A percentile compares a stretch with the other conserved stretches of the same genome.
Conservation (phyloP, 2,113 vertebrate species). For the Furnarius figulus region DNA sequence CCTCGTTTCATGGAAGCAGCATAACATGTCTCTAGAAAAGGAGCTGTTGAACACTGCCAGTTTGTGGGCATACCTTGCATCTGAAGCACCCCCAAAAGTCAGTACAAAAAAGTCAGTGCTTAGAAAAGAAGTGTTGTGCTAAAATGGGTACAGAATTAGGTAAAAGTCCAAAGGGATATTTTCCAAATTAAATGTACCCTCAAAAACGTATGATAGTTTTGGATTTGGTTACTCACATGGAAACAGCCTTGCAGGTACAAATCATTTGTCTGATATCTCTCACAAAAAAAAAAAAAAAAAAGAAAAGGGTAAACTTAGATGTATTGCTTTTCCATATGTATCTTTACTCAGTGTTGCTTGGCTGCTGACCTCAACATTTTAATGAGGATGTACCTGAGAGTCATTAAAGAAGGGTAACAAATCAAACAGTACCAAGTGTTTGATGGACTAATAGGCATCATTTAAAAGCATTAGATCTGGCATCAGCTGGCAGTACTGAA, state of each 20-base stretch:
- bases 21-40: not conserved
- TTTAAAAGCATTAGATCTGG: not conserved
- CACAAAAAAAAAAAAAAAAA: rapidly evolving
- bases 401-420: not conserved
- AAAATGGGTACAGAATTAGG: not conserved
- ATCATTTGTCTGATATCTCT: not conserved
- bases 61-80: not conserved
- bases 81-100: not conserved
- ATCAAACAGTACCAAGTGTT: not conserved
- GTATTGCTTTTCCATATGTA: not conserved
- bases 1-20: not conserved
- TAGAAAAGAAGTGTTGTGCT: not conserved
- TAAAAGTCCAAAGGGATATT: not conserved
- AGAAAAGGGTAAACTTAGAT: not conserved
- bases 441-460: not conserved
- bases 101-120: not conserved
- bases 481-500: not conserved
- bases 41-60: not conserved
- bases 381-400: not conserved
- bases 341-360: not conserved
- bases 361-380: not conserved
- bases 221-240: not conserved
- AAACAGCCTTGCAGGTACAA: not conserved
- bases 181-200: not conserved
- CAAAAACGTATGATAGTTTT: not conserved